These are phyloP conservation scores for Kryptolebias ocellatus DNA, from an alignment of 2,797 vertebrate species.

Conservation along the genomic window DNA sequence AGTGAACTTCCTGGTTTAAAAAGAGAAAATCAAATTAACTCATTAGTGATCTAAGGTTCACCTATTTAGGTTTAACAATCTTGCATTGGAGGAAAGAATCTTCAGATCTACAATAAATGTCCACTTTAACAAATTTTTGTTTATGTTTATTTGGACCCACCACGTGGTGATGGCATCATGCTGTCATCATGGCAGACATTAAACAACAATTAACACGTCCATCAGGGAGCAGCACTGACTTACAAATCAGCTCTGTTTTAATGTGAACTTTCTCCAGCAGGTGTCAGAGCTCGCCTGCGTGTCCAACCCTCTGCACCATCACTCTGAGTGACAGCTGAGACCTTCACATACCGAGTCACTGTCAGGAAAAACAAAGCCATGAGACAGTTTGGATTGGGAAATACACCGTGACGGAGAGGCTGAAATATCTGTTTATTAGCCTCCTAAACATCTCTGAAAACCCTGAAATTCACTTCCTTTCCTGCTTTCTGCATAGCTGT, in stretches of 20 bases:
- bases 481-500: slow-evolving; percentile 30
- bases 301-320: too few relatives aligned
- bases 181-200: too few relatives aligned
- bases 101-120: too few relatives aligned
- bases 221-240: too few relatives aligned
- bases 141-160: too few relatives aligned
- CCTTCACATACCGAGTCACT: slow-evolving; percentile 7
- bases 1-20: too few relatives aligned
- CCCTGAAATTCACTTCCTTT: slow-evolving; percentile 46
- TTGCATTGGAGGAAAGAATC: too few relatives aligned
- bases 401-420: slow-evolving; percentile 1
- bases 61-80: too few relatives aligned
- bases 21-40: too few relatives aligned
- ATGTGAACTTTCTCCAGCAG: slow-evolving; percentile 57
- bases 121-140: too few relatives aligned
- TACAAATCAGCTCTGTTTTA: background rate
- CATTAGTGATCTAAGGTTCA: too few relatives aligned
- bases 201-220: background rate
- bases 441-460: slow-evolving; percentile 23
- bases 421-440: slow-evolving; percentile 50
- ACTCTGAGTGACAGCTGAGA: slow-evolving; percentile 11
- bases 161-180: too few relatives aligned
- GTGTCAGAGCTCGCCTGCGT: slow-evolving; percentile 56
- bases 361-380: slow-evolving; percentile 30
- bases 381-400: slow-evolving; percentile 37